Evolutionary conservation across 2,888 invertebrate species (phyloP).

Genomic region (Himalopsyche tibetana): DNA sequence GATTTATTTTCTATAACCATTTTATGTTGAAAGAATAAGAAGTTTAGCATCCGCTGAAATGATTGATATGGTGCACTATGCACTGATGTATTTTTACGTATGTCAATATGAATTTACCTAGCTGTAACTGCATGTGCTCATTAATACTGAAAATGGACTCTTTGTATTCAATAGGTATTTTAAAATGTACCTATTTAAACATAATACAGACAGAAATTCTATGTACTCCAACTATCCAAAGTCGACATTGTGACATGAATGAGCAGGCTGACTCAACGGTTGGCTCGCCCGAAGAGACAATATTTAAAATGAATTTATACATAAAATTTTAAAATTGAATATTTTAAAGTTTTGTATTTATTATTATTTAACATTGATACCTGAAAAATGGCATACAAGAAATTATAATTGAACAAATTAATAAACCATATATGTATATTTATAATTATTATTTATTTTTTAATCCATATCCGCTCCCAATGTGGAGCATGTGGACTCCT

Average conservation of each 20-base stretch:
- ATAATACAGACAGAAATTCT: constrained; percentile 36
- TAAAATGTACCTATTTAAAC: constrained; percentile 52
- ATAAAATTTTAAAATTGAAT: too few relatives aligned
- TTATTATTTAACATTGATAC: too few relatives aligned
- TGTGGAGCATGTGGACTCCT: too few relatives aligned
- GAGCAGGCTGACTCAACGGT: not conserved
- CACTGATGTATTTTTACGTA: constrained; percentile 21
- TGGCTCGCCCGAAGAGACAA: not conserved
- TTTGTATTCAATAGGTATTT: constrained; percentile 59
- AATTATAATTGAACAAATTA: too few relatives aligned
- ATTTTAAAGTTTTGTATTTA: too few relatives aligned
- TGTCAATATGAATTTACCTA: not conserved
- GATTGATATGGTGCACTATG: constrained; percentile 19
- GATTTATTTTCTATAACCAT: too few relatives aligned
- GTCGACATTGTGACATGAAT: not conserved
- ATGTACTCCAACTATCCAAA: not conserved
- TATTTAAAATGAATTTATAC: too few relatives aligned
- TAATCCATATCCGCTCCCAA: too few relatives aligned
- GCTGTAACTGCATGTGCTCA: constrained; percentile 3
- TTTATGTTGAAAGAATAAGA: not conserved
- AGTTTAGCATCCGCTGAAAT: not conserved
- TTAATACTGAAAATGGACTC: constrained; percentile 54
- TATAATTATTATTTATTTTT: too few relatives aligned
- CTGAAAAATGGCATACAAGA: too few relatives aligned
- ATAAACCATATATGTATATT: too few relatives aligned